A percentile compares a stretch with the other conserved stretches of the same genome.
Evolutionary conservation across 2,888 invertebrate genomes (phyloP).

Genomic region (Synergus gifuensis): DNA sequence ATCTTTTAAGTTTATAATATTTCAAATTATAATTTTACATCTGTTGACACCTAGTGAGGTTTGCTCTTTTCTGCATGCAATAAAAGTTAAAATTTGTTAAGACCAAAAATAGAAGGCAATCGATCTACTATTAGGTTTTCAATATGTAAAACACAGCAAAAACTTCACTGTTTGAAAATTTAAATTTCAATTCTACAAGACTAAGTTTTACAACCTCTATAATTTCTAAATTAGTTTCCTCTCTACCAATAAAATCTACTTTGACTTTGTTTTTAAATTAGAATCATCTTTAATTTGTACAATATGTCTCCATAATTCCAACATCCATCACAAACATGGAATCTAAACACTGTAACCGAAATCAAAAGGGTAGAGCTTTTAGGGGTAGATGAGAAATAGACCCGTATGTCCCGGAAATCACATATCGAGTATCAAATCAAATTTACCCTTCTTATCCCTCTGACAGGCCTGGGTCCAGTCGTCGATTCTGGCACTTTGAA

Average conservation of each 20-base stretch:
- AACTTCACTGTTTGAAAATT: background rate
- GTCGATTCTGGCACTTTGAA: slow-evolving; percentile 7
- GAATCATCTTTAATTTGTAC: background rate
- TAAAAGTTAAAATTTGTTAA: background rate
- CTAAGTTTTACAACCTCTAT: background rate
- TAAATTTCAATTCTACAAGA: background rate
- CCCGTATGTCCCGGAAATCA: slow-evolving; percentile 36
- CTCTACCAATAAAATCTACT: background rate
- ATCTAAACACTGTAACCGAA: background rate
- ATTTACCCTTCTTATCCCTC: slow-evolving; percentile 45
- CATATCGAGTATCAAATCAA: slow-evolving; percentile 42
- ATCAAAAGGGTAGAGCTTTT: background rate
- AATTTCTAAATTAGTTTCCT: background rate
- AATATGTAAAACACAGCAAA: background rate
- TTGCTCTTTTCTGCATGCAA: background rate
- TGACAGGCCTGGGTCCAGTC: background rate
- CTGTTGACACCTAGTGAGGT: background rate
- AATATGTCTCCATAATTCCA: background rate
- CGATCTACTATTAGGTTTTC: background rate
- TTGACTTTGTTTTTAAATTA: background rate
- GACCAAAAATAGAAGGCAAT: background rate
- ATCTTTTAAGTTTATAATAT: background rate
- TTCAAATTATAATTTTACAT: background rate
- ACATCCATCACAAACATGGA: background rate
- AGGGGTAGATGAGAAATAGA: background rate